Evolutionary conservation across 1,140 invertebrate species (phyloP).

Genomic region (Archivesica marissinica): DNA sequence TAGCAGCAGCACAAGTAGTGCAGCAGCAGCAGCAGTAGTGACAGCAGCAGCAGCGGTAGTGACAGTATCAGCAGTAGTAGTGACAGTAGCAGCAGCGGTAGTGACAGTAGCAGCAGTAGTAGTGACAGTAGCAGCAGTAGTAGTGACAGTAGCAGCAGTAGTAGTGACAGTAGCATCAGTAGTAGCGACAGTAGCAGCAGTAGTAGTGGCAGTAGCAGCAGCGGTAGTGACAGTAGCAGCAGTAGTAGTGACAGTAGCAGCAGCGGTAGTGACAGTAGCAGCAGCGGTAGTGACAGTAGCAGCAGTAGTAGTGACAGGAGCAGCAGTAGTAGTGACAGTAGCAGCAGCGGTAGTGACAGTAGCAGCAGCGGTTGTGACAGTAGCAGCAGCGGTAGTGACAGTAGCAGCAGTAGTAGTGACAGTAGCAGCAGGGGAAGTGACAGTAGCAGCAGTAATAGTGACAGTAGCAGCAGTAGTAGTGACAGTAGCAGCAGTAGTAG

Average conservation of each 20-base stretch:
- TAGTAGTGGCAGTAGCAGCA: slow-evolving; percentile 4
- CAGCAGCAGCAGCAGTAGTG: not conserved
- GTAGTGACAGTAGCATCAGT: no score
- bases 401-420: not conserved
- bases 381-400: not conserved
- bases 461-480: slow-evolving; percentile 24
- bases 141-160: not conserved
- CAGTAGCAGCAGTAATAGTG: slow-evolving; percentile 34
- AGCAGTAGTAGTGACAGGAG: slow-evolving; percentile 15
- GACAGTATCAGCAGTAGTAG: no score
- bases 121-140: no score
- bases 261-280: not conserved
- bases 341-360: slow-evolving; percentile 7
- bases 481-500: slow-evolving; percentile 41
- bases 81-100: not conserved
- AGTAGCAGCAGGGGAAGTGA: slow-evolving; percentile 27
- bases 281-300: slow-evolving; percentile 9
- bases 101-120: not conserved
- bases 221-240: not conserved
- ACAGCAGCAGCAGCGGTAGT: not conserved
- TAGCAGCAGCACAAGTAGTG: not conserved
- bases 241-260: slow-evolving; percentile 20
- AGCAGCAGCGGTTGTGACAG: no score
- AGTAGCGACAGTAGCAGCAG: no score
- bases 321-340: slow-evolving; percentile 12